Evolutionary conservation across 2,888 invertebrate species (phyloP), one percentile per base, ranked within the genome.

Genomic region (Gortyna flavago): DNA sequence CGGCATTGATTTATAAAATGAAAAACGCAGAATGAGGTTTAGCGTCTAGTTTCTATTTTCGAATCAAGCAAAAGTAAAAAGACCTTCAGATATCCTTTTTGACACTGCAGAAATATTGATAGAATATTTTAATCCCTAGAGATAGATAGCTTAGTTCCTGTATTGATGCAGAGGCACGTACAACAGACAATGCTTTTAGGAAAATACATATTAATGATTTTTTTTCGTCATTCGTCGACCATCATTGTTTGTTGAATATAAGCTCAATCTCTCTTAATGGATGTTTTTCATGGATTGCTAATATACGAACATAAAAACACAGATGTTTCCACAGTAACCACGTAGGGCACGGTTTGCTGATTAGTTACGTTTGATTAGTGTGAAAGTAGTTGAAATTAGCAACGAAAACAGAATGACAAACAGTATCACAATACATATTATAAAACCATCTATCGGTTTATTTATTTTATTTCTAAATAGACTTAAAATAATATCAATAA

Each of bases 21-120:
- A 1, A 41, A 61, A 54, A 62, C 25, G 8, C 0, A 41, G 51
- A 54, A 62, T 38, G 29, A 13, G 18, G 54, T 25, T 59, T 1
- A 64, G 18, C n/a, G n/a, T 38, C 38, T 25, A 11, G 62, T 61
- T 41, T 67, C 41, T 77, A 51, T 71, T 81, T 71, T 41, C 41
- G 41, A 25, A 57, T 48, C 41, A n/a, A 67, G 29, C 62, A 41
- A 69, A 62, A 61, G 18, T 38, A 35, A 59, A 16, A 29, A 54
- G 25, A 79, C 54, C 32, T 48, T 48, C 29, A 32, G 4, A 79
- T 35, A 18, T n/a, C 11, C 2, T 48, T 32, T 59, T 41, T 8
- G 78, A 2, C 25, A 54, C 25, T 44, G 0, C 9, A 25, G 11
- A 32, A 25, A 61, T 38, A 29, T 54, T 79, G 8, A 69, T 62